Conservation (phyloP, 2,113 vertebrate species). For the Mustela nigripes region DNA sequence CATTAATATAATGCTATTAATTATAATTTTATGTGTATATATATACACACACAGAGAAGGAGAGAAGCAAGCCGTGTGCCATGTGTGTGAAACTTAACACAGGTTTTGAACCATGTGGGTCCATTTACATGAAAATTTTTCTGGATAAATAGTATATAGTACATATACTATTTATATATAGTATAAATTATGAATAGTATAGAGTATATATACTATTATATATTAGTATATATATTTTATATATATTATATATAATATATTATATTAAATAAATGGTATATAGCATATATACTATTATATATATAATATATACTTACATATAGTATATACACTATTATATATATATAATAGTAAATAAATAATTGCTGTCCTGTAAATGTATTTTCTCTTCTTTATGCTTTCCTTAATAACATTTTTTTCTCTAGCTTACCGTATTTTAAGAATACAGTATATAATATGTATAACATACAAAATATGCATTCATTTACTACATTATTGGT, state of each 20-base stretch:
- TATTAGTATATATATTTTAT: too few species aligned
- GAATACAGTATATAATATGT: not conserved
- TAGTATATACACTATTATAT: too few species aligned
- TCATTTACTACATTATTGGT: not conserved
- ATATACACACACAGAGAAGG: not conserved
- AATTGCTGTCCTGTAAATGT: not conserved
- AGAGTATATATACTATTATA: too few species aligned
- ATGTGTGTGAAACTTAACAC: not conserved
- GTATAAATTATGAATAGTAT: too few species aligned
- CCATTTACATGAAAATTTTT: not conserved
- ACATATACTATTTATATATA: too few species aligned
- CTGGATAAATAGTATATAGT: not conserved
- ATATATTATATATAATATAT: too few species aligned
- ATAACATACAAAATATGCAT: not conserved
- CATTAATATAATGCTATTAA: not conserved
- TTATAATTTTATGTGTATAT: not conserved
- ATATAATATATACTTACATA: too few species aligned
- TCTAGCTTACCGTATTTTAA: not conserved
- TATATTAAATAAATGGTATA: not conserved
- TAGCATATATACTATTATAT: too few species aligned
- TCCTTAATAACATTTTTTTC: not conserved
- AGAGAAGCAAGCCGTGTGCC: not conserved
- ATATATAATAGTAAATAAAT: not conserved
- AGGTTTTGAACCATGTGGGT: not conserved
- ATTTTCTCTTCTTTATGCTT: not conserved